A percentile compares a stretch with the other conserved stretches of the same genome.
Conservation (phyloP, 1,140 invertebrate species). For the Zaprionus taronus region DNA sequence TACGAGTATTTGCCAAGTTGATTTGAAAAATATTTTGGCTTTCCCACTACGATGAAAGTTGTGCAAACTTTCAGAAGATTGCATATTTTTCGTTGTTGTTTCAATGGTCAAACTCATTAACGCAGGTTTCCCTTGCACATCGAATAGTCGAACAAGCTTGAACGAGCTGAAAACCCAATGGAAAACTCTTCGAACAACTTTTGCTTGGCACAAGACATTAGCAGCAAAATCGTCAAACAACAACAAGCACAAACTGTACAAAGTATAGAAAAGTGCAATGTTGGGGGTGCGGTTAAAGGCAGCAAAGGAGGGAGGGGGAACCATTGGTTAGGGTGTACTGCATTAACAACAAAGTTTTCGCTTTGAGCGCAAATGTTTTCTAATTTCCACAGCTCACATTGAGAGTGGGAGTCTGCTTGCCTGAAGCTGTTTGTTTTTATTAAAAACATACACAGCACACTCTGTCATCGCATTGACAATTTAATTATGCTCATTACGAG, state of each 20-base stretch:
- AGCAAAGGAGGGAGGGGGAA: conserved; percentile 4
- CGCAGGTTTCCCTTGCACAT: conserved; percentile 45
- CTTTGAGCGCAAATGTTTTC: conserved; percentile 58
- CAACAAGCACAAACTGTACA: conserved; percentile 48
- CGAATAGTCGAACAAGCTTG: conserved; percentile 17
- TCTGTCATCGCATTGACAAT: conserved; percentile 45
- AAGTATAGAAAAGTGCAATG: conserved; percentile 13
- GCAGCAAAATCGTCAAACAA: conserved; percentile 67
- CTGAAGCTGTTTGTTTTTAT: conserved; percentile 35
- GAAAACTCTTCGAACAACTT: conserved; percentile 56
- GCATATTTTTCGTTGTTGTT: conserved; percentile 41
- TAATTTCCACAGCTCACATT: conserved; percentile 28
- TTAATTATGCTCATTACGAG: conserved; percentile 51
- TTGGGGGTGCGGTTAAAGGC: conserved; percentile 48
- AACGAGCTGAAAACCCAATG: conserved; percentile 11
- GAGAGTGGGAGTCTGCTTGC: background rate
- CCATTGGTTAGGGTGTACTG: background rate
- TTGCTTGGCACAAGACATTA: conserved; percentile 72
- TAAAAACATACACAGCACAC: conserved; percentile 22
- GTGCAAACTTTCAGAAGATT: conserved; percentile 7
- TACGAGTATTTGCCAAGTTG: background rate
- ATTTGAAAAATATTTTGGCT: conserved; percentile 4
- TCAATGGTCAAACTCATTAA: conserved; percentile 66
- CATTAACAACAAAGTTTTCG: conserved; percentile 50
- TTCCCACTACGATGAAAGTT: background rate